These are phyloP conservation scores for Vipera latastei DNA, from an alignment of 2,797 vertebrate genomes.

Conservation along the genomic window DNA sequence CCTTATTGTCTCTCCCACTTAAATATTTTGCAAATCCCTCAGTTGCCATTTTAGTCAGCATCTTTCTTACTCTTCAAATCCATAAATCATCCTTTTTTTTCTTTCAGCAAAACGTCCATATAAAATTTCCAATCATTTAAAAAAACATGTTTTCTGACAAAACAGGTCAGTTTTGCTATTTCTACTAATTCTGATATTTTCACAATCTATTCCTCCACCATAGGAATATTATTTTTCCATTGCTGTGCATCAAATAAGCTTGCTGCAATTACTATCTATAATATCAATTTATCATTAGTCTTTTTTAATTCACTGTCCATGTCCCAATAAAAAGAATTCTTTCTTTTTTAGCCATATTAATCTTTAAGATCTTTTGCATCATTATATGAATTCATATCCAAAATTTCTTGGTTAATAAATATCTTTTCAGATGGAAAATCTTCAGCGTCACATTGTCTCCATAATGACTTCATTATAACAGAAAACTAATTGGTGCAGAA, in stretches of 20 bases:
- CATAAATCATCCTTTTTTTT: not conserved
- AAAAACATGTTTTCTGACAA: not conserved
- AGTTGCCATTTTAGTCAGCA: not conserved
- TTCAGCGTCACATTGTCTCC: not conserved
- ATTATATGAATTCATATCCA: not conserved
- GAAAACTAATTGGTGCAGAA: not conserved
- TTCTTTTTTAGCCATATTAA: not conserved
- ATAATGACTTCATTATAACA: not conserved
- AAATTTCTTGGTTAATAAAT: not conserved
- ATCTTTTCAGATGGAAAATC: not conserved
- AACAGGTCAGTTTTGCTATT: not conserved
- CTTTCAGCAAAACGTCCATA: not conserved
- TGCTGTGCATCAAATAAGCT: not conserved
- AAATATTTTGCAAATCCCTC: not conserved
- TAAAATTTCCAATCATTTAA: not conserved
- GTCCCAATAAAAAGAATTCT: not conserved
- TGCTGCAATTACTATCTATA: not conserved
- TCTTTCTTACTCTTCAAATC: not conserved
- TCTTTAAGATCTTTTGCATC: not conserved
- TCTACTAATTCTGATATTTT: not conserved
- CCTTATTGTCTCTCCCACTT: not conserved
- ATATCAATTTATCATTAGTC: not conserved
- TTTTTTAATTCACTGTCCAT: not conserved
- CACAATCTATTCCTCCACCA: not conserved
- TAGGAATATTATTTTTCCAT: not conserved